Evolutionary conservation across 1,140 invertebrate species (phyloP), one percentile per base, ranked within the genome.

Genomic region (Trinorchestia longiramus): DNA sequence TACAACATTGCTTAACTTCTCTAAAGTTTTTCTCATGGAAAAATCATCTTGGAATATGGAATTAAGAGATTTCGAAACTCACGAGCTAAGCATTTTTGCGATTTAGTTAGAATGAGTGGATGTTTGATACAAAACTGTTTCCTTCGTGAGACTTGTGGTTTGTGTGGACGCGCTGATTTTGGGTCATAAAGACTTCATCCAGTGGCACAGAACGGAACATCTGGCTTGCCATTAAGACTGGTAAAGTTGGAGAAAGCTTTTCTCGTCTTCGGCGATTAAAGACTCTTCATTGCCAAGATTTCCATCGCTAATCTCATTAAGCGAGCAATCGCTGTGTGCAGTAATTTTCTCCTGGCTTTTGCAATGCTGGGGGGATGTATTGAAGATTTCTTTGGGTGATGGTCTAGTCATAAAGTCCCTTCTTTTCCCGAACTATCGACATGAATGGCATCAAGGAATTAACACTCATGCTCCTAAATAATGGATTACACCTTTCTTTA

Each of bases 271-370:
- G 3, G 92, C 92, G 92, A 94, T 94, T 94, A 94, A 94, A 94
- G 92, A 43, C 43, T 94, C 92, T 94, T 43, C 44, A 94, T 94
- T 94, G 92, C 43, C 92, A n/a, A n/a, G 92, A 94, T 94, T 94
- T 47, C 44, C 44, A 44, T 0, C 36, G 92, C 92, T 94, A 94
- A 94, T 94, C 92, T 44, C 44, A 45, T 94, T 94, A 94, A 94
- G 92, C 44, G 92, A 94, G 92, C 92, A 94, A 94, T 94, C 92
- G 92, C 43, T n/a, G 92, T 45, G 36, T 43, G 92, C 92, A 45
- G 44, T 45, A 94, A 94, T 94, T 94, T 94, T 94, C 92, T 19
- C 92, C 43, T 44, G 43, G 92, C 92, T 43, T 87, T 43, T 41
- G 88, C 88, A 90, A 42, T 36, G 88, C 4, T 43, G 28, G 43